Base-by-base conservation (phyloP, 2,888 invertebrate genomes). In the Xestia sexstrigata region DNA sequence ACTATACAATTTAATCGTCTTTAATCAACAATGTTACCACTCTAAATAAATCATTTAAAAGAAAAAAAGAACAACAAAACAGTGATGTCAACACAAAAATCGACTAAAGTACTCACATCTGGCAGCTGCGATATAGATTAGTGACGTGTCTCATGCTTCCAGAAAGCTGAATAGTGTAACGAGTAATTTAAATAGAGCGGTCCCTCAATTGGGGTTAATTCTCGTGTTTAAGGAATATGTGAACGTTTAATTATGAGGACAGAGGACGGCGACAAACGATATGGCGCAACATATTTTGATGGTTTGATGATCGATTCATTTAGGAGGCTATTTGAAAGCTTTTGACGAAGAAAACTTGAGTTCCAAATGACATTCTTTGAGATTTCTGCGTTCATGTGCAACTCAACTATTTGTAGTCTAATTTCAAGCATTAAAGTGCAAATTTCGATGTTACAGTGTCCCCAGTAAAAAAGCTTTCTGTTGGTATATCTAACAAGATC, bases 171-270 rank as follows among this genome's bases (percentile, higher is more conserved):
- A 95, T 95, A 95, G 94, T 93, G 94, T 93, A 94, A 92, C 91
- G 92, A 94, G 95, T 96, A 94, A 96, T 96, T 96, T 96, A 96
- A 96, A 96, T 96, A 96, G 95, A 96, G 94, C 96, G 95, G 94
- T 95, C 95, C 94, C 94, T 96, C 96, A 96, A 96, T 96, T 96
- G 96, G 94, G 96, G 96, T 96, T 96, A 96, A 96, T 96, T 96
- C 96, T 90, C 94, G 93, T 94, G 94, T 96, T 96, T 96, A 96
- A 96, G 96, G 95, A 96, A 96, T 96, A 96, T 94, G 92, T 92
- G 91, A 93, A 93, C 81, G 93, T 94, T 94, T 96, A 96, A 96
- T 96, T 96, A 96, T 93, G 92, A 92, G 91, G 87, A 91, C 89
- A 83, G 89, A 88, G 88, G 89, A 90, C 91, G 88, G 89, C 88